Conservation (phyloP, 2,888 invertebrate genomes). For the Lepidonotus clava region DNA sequence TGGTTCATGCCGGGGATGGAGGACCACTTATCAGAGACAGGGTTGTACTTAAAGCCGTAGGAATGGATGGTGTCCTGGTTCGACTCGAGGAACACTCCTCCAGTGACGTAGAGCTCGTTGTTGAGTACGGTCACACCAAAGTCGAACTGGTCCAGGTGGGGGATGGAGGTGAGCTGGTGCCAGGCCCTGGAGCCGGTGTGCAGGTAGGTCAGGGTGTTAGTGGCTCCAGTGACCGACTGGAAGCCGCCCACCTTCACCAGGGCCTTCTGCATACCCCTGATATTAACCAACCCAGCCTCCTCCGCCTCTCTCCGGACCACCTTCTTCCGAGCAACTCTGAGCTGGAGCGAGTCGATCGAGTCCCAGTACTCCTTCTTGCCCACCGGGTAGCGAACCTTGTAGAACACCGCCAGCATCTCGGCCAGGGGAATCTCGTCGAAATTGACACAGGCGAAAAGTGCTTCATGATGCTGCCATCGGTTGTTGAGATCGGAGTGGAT, state of each 20-base stretch:
- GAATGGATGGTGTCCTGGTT: slow-evolving; percentile 87
- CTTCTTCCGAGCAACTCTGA: not conserved
- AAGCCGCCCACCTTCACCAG: slow-evolving; percentile 87
- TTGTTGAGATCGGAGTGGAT: slow-evolving; percentile 81
- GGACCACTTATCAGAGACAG: slow-evolving; percentile 85
- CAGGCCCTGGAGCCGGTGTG: slow-evolving; percentile 83
- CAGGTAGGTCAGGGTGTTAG: slow-evolving; percentile 86
- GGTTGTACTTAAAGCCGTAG: slow-evolving; percentile 86
- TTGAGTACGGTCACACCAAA: slow-evolving; percentile 86
- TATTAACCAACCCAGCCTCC: slow-evolving; percentile 82
- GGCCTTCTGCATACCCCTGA: slow-evolving; percentile 86
- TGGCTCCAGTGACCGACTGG: slow-evolving; percentile 81
- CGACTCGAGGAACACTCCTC: slow-evolving; percentile 85
- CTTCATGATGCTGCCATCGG: slow-evolving; percentile 79
- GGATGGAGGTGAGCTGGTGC: slow-evolving; percentile 86
- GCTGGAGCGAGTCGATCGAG: not conserved
- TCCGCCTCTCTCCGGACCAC: not conserved
- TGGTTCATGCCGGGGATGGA: slow-evolving; percentile 85
- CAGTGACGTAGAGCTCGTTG: slow-evolving; percentile 86
- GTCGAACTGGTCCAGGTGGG: slow-evolving; percentile 88
- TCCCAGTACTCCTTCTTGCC: not conserved
- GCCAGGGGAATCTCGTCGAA: not conserved
- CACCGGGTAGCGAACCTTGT: not conserved
- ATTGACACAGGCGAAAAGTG: not conserved
- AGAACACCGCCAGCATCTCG: not conserved